Conservation (phyloP, 2,888 invertebrate genomes). For the Ormia ochracea region DNA sequence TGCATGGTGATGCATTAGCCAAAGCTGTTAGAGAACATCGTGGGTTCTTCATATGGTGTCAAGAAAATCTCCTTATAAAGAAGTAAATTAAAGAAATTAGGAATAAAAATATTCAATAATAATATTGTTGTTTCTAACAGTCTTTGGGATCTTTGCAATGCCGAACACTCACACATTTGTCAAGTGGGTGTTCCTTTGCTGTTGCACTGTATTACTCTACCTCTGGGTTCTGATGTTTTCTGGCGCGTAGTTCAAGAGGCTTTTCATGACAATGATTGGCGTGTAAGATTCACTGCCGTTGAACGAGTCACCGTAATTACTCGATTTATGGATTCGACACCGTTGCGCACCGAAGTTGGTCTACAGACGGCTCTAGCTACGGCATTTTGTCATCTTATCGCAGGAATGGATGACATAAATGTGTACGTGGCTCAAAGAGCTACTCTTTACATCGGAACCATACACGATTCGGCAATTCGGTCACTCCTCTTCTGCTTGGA, state of each 20-base stretch:
- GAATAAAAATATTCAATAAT: background rate
- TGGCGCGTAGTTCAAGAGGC: conserved; percentile 96
- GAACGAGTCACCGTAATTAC: conserved; percentile 96
- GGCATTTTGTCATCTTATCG: conserved; percentile 96
- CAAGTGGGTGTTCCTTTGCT: conserved; percentile 94
- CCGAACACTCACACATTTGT: conserved; percentile 95
- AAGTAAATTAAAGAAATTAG: conserved; percentile 81
- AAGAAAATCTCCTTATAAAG: conserved; percentile 95
- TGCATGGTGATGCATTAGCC: conserved; percentile 95
- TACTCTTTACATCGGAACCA: conserved; percentile 93
- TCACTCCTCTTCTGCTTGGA: conserved; percentile 95
- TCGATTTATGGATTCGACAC: conserved; percentile 93
- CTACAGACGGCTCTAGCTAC: conserved; percentile 96
- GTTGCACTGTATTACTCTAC: conserved; percentile 95
- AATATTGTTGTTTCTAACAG: too few relatives aligned
- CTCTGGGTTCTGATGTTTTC: conserved; percentile 95
- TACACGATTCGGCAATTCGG: conserved; percentile 92
- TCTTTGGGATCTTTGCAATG: conserved; percentile 93
- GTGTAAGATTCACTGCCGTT: conserved; percentile 93
- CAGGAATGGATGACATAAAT: conserved; percentile 96
- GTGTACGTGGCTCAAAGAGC: conserved; percentile 96
- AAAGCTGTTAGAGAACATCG: conserved; percentile 91
- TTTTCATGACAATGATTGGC: conserved; percentile 94
- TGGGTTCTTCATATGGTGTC: conserved; percentile 96
- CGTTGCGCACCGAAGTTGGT: conserved; percentile 87